Evolutionary conservation across 2,113 vertebrate genomes (phyloP), one percentile per base, ranked within the genome.

Genomic region (Toxostoma redivivum): DNA sequence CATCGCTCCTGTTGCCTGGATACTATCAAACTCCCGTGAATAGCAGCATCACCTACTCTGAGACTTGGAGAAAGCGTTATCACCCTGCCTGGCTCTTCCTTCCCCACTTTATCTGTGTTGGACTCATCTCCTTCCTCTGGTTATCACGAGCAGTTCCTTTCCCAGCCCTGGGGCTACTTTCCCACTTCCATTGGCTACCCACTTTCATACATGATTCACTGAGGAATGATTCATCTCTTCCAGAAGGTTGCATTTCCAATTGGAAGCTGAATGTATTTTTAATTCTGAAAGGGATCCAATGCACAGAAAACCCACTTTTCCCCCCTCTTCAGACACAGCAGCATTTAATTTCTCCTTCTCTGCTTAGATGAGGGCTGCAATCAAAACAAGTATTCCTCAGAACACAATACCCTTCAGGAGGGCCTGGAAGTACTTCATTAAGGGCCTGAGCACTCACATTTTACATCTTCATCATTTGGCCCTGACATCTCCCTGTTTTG

Each of bases 221-320:
- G 23, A 88, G 66, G 62, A 91, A 42, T 51, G 90, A 86, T 90
- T 80, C 62, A 35, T 66, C 60, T 62, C 71, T 93, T 88, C 62
- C 90, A 93, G 90, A 88, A 92, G 64, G 85, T 2, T 90, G 85
- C 71, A n/a, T 92, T 94, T 90, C 88, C 79, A 92, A 19, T 58
- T 90, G 82, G 85, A 93, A 94, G 60, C 33, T 3, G 5, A 35
- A 69, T 77, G 30, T 80, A 87, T 87, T 95, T 96, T 94, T 93
- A 95, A 91, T 93, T 93, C 81, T 93, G 92, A 95, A 95, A 91
- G 56, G 60, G 48, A 86, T 95, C 67, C 86, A 94, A 79, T 44
- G 37, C 76, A 66, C 37, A 57, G 56, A 71, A 74, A 88, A 81
- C 62, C 11, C 40, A 53, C 13, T 58, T 56, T 38, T 25, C 2